Evolutionary conservation across 2,113 vertebrate genomes (phyloP), one percentile per base, ranked within the genome.

Genomic region (Sinocyclocheilus grahami): DNA sequence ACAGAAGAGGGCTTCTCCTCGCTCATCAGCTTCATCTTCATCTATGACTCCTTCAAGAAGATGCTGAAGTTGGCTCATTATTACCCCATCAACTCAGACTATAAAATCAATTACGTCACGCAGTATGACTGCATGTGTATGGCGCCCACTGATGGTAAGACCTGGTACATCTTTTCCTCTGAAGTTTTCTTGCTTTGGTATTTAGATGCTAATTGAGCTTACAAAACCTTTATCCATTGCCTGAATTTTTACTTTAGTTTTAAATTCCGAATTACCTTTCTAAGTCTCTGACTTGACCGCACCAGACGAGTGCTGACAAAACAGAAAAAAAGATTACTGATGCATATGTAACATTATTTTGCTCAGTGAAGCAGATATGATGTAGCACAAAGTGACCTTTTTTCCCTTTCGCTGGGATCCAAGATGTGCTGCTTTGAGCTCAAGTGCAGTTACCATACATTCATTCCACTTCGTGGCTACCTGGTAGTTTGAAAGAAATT

Each of bases 21-120:
- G 27, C 95, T 99, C 8, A 99, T 99, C 90, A 99, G 97, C 94
- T 99, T 99, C 96, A 99, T 99, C 90, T 99, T 99, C 91, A 99
- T 99, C 88, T 99, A 99, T 0, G 98, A 99, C 71, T 95, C 98
- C 92, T 97, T 99, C 93, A 99, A 99, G 94, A 99, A 99, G 94
- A 99, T 99, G 98, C 94, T 99, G 75, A 98, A 98, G 89, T 90
- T 99, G 74, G 94, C 96, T 0, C 93, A 98, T 89, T 93, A 98
- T 91, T 99, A 98, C 86, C 98, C 97, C 22, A 98, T 99, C 92
- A 97, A 99, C 91, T 92, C 96, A 0, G 80, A 96, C 22, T 99
- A 94, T 86, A 96, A 76, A 91, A 89, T 94, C 89, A 96, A 97
- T 16, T 92, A 95, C 2, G 90, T 97, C 69, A 99, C 97, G 0